Conservation (phyloP, 2,797 vertebrate species). For the Sebastolobus altivelis region DNA sequence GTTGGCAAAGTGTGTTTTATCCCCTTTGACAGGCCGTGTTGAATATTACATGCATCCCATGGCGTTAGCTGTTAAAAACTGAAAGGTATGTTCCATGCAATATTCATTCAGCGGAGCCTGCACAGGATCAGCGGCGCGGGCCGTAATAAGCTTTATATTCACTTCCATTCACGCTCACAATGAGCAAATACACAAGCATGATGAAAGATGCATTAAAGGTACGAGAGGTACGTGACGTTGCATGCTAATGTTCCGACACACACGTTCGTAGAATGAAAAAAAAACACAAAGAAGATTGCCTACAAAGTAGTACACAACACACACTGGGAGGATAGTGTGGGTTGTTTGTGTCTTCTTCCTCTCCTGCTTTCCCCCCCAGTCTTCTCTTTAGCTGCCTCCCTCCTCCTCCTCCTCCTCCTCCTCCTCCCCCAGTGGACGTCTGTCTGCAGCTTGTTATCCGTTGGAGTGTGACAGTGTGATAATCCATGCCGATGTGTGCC, state of each 20-base stretch:
- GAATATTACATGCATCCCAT: conserved; percentile 55
- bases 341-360: conserved; percentile 33
- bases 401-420: background rate
- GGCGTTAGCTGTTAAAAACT: conserved; percentile 47
- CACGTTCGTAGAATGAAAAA: background rate
- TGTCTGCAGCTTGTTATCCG: conserved; percentile 80
- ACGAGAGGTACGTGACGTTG: background rate
- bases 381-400: conserved; percentile 14
- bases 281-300: background rate
- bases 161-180: conserved; percentile 31
- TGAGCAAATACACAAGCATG: conserved; percentile 16
- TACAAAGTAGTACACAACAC: background rate
- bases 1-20: conserved; percentile 35
- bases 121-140: conserved; percentile 22
- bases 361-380: conserved; percentile 4
- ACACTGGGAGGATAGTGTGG: conserved; percentile 16
- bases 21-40: conserved; percentile 42
- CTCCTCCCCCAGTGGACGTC: conserved; percentile 24
- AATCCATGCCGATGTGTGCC: conserved; percentile 86
- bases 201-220: conserved; percentile 53
- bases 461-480: conserved; percentile 84
- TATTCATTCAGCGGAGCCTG: conserved; percentile 45
- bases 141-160: conserved; percentile 43
- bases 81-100: conserved; percentile 52
- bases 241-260: conserved; percentile 31